Evolutionary conservation across 2,113 vertebrate species (phyloP).

Genomic region (Daphoenositta chrysoptera): DNA sequence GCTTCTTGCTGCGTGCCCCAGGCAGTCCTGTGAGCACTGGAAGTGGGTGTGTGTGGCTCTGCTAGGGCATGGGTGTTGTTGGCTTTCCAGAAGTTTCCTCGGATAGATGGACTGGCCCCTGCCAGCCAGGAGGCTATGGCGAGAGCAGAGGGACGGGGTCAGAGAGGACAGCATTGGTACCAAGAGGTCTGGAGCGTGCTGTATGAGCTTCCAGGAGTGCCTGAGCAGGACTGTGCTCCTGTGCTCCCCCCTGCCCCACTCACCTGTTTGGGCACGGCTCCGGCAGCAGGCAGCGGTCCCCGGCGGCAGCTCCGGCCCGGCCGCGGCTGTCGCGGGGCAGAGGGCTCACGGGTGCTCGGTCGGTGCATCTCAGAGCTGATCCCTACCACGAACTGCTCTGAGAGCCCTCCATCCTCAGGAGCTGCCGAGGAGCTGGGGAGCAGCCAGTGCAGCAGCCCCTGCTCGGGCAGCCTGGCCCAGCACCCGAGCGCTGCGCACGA

Average conservation of each 20-base stretch:
- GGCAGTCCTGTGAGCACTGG: background rate
- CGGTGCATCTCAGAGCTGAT: background rate
- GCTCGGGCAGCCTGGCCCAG: background rate
- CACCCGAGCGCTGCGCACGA: rapidly evolving
- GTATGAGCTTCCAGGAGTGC: background rate
- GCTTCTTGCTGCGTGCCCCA: background rate
- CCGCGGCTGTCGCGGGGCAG: background rate
- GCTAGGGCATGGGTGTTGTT: background rate
- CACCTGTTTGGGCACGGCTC: rapidly evolving
- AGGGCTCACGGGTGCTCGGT: background rate
- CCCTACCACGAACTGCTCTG: rapidly evolving
- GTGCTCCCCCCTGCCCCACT: background rate
- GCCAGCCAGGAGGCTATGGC: rapidly evolving
- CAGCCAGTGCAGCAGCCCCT: background rate
- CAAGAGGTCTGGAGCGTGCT: background rate
- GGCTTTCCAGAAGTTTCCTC: constrained; percentile 20
- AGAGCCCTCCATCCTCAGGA: rapidly evolving
- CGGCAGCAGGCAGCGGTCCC: rapidly evolving
- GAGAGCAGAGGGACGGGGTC: background rate
- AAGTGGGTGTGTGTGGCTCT: background rate
- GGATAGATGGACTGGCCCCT: background rate
- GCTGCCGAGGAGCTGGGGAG: background rate
- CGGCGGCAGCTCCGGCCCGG: background rate
- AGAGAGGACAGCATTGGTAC: background rate
- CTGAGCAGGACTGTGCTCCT: background rate